Conservation (phyloP, 2,888 invertebrate genomes). For the Mactromeris polynyma region DNA sequence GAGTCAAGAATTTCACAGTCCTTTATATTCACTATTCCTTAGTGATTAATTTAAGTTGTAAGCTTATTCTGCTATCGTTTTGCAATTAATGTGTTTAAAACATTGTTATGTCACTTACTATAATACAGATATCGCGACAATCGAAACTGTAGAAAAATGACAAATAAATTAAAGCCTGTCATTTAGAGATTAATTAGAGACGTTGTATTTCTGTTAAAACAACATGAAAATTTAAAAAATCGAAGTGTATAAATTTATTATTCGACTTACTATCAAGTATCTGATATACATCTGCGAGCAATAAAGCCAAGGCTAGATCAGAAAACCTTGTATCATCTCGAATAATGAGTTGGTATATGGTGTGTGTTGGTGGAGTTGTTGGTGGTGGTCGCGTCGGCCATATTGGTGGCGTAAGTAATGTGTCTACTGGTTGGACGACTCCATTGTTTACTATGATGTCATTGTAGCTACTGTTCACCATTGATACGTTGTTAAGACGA, state of each 20-base stretch:
- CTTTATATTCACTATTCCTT: too few relatives aligned
- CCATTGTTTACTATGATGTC: constrained; percentile 73
- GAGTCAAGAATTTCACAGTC: too few relatives aligned
- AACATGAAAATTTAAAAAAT: too few relatives aligned
- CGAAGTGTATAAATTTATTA: neutral
- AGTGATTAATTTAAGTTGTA: too few relatives aligned
- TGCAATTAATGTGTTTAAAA: too few relatives aligned
- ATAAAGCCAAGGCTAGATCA: constrained; percentile 44
- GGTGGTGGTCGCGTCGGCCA: constrained; percentile 11
- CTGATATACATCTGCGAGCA: constrained; percentile 43
- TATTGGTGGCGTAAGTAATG: constrained; percentile 63
- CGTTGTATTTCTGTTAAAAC: too few relatives aligned
- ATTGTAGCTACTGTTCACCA: neutral
- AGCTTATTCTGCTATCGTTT: too few relatives aligned
- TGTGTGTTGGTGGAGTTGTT: constrained; percentile 15
- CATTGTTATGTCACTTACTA: too few relatives aligned
- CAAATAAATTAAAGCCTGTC: too few relatives aligned
- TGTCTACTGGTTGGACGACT: constrained; percentile 71
- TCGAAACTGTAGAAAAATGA: too few relatives aligned
- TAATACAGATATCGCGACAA: too few relatives aligned
- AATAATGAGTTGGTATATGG: constrained; percentile 51
- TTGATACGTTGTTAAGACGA: neutral
- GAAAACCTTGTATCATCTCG: constrained; percentile 53
- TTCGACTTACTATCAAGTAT: constrained; percentile 53
- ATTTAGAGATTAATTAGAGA: too few relatives aligned